Evolutionary conservation across 2,113 vertebrate genomes (phyloP), one percentile per base, ranked within the genome.

Genomic region (Phrynocephalus versicolor): DNA sequence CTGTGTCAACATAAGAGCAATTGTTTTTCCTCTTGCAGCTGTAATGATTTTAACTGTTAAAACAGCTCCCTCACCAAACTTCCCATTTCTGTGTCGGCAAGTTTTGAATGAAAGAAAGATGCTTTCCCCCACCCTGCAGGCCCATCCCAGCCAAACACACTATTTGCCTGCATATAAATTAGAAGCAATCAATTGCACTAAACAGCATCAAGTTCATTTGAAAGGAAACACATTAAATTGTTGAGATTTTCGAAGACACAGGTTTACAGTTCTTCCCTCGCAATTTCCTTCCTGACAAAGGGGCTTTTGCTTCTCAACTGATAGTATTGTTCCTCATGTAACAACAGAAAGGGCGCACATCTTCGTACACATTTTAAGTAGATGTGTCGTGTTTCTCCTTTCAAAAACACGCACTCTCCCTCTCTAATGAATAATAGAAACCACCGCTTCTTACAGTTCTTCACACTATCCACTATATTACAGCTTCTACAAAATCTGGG

Each of bases 311-410:
- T 90, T 81, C 85, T 90, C 45, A 76, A 58, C 77, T 89, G 91
- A 76, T 90, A 88, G 39, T 87, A 84, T 25, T 87, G 88, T 81
- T 89, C 79, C 75, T 93, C 91, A 84, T 91, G 83, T 90, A 89
- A 93, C 85, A 91, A 91, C 94, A 92, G 90, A 93, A 92, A 94
- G 89, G 91, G 91, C 88, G 89, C 91, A 94, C 91, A 94, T 95
- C 91, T 93, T 92, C 93, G 88, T 94, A 91, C 88, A 73, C 90
- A 87, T 94, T 93, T 94, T 94, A 92, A 95, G 91, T 90, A 94
- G 93, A 94, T 93, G 93, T 93, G 92, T 94, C 93, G 91, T 93
- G 92, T 92, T 91, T 92, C 89, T 90, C 90, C 90, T 81, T 62
- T n/a, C 69, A 58, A 79, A 23, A 77, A 94, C 90, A 94, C 91